phyloP scores from a whole-genome alignment of 2,888 invertebrate genomes.

The Dinocampus coccinellae region DNA sequence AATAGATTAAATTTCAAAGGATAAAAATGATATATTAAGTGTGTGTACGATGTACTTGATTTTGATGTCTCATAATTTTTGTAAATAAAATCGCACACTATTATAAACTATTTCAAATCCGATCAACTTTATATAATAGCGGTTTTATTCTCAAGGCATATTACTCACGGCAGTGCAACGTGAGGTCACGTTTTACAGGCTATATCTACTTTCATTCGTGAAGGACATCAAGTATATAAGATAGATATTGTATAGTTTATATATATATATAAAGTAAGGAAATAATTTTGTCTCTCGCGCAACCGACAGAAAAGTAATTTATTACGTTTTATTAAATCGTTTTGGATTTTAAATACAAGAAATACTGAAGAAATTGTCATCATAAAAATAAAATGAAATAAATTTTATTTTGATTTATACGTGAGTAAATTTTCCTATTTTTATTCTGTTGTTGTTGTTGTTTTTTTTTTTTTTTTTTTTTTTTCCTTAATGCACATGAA shows the following conservation, averaged over 20 bases:
- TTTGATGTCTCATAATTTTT: not conserved
- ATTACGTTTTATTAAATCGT: no score
- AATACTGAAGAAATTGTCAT: no score
- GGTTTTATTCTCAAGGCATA: slow-evolving; percentile 30
- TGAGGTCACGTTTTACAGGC: slow-evolving; percentile 61
- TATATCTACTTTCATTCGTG: slow-evolving; percentile 60
- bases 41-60: no score
- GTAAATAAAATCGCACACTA: not conserved
- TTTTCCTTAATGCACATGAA: no score
- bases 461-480: no score
- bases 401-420: no score
- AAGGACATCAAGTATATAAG: slow-evolving; percentile 61
- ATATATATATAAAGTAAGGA: slow-evolving; percentile 28
- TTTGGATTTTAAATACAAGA: no score
- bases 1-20: no score
- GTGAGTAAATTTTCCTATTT: not conserved
- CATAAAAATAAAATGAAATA: not conserved
- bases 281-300: slow-evolving; percentile 20
- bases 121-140: slow-evolving; percentile 25
- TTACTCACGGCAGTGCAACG: slow-evolving; percentile 51
- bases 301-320: slow-evolving; percentile 33
- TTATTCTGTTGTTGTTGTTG: not conserved
- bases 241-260: slow-evolving; percentile 21
- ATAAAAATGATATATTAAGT: no score
- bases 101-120: not conserved